Conservation (phyloP, 2,113 vertebrate species). For the Microcebus griseorufus region DNA sequence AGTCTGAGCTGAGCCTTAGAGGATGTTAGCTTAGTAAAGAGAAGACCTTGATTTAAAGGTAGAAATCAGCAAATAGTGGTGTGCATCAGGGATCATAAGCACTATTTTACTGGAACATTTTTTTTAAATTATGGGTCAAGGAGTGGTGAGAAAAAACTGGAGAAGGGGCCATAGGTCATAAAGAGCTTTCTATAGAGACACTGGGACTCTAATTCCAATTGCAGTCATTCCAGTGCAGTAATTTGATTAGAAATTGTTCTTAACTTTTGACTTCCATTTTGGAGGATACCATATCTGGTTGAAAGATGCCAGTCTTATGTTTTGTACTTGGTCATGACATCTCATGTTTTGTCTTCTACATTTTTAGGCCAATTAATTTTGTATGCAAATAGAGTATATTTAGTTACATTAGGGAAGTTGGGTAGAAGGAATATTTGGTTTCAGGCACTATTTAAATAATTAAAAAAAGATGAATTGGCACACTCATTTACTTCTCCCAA, state of each 20-base stretch:
- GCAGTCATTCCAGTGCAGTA: not conserved
- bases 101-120: not conserved
- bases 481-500: not conserved
- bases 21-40: not conserved
- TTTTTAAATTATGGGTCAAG: not conserved
- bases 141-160: not conserved
- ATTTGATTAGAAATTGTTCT: not conserved
- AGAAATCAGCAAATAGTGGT: not conserved
- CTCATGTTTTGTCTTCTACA: not conserved
- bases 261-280: not conserved
- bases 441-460: not conserved
- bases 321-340: not conserved
- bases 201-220: not conserved
- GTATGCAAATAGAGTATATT: not conserved
- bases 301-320: not conserved
- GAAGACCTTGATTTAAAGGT: not conserved
- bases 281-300: not conserved
- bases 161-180: not conserved
- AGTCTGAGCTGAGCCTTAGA: not conserved
- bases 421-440: not conserved
- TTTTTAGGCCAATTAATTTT: conserved; percentile 28
- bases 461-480: not conserved
- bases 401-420: not conserved
- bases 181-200: not conserved
- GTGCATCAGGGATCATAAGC: not conserved